phyloP scores from a whole-genome alignment of 2,888 invertebrate species.

The Campopleginae sp. region DNA sequence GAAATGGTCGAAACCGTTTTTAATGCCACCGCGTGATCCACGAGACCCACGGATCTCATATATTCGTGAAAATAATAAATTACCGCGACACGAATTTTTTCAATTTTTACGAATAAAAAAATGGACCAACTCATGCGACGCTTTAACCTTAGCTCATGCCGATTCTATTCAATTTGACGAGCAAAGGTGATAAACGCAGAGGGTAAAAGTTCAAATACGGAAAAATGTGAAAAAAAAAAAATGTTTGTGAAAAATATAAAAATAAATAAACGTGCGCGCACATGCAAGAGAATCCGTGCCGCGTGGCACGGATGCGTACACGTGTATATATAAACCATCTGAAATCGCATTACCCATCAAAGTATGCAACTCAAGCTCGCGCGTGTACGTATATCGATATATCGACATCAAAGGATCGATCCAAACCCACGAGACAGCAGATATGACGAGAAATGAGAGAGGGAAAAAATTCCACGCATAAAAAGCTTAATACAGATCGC shows the following conservation, averaged over 20 bases:
- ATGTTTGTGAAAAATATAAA: constrained; percentile 4
- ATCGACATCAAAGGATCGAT: constrained; percentile 63
- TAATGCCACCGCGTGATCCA: background rate
- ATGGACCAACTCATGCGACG: background rate
- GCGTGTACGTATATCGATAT: constrained; percentile 48
- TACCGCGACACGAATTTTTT: background rate
- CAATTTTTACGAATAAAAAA: background rate
- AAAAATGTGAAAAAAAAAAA: background rate
- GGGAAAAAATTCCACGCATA: constrained; percentile 57
- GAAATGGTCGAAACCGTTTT: constrained; percentile 31
- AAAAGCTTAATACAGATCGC: constrained; percentile 59
- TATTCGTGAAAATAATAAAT: background rate
- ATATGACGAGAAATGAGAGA: constrained; percentile 43
- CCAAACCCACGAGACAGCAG: constrained; percentile 42
- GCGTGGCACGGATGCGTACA: constrained; percentile 59
- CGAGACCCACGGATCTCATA: background rate
- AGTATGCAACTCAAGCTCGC: constrained; percentile 27
- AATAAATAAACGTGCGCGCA: constrained; percentile 44
- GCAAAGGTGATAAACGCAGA: background rate
- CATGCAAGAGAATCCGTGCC: constrained; percentile 61
- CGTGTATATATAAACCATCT: constrained; percentile 66
- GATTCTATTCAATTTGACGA: background rate
- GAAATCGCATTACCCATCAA: constrained; percentile 67
- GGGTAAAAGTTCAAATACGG: background rate
- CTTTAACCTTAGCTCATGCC: background rate